phyloP scores from a whole-genome alignment of 2,797 vertebrate genomes.

The Neosilurus hyrtlii region DNA sequence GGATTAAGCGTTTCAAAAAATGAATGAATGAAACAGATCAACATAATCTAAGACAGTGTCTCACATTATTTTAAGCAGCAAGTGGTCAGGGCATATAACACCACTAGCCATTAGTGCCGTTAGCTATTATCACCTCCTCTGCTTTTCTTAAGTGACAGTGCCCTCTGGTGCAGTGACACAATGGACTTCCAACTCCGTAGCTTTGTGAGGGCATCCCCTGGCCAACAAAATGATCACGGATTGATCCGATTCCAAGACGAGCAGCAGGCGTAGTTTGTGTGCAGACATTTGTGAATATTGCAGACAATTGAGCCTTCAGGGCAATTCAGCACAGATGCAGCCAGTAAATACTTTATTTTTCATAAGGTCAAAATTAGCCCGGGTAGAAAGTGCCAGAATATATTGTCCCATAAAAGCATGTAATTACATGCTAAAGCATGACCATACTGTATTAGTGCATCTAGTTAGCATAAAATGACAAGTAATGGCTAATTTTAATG shows the following conservation, averaged over 20 bases:
- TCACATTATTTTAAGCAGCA: slow-evolving; percentile 25
- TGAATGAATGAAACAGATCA: slow-evolving; percentile 23
- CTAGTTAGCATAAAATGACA: neutral
- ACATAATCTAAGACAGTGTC: neutral
- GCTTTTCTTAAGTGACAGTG: neutral
- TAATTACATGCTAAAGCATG: neutral
- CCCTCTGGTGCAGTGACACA: slow-evolving; percentile 20
- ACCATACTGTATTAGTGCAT: neutral
- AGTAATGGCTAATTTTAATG: neutral
- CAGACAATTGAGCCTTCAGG: slow-evolving; percentile 13
- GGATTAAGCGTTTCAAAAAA: slow-evolving; percentile 2
- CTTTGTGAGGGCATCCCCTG: neutral
- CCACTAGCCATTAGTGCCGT: slow-evolving; percentile 34
- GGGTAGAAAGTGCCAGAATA: neutral
- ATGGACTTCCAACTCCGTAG: neutral
- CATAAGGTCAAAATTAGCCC: slow-evolving; percentile 15
- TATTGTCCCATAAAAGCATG: neutral
- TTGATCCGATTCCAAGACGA: slow-evolving; percentile 22
- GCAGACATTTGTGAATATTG: slow-evolving; percentile 23
- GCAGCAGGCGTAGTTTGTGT: slow-evolving; percentile 15
- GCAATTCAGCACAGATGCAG: slow-evolving; percentile 2
- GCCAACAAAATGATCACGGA: neutral
- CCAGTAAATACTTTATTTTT: slow-evolving; percentile 4
- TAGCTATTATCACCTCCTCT: slow-evolving; percentile 17
- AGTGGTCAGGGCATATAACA: slow-evolving; percentile 14